Evolutionary conservation across 2,113 vertebrate species (phyloP).

Genomic region (Bufo gargarizans): DNA sequence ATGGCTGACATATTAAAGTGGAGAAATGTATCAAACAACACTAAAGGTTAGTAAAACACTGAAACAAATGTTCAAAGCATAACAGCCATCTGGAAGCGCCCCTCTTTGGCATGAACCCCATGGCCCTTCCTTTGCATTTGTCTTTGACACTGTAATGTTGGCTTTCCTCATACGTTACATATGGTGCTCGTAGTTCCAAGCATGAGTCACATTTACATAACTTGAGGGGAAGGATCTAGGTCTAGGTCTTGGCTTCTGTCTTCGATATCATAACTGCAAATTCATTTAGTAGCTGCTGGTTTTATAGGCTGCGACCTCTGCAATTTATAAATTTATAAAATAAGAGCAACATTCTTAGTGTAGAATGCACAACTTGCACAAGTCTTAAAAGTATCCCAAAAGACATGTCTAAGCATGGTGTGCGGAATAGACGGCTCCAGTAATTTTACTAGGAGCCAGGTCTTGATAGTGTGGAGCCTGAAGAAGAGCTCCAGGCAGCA

Average conservation of each 20-base stretch:
- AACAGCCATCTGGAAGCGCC: background rate
- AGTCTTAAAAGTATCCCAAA: background rate
- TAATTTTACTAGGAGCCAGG: background rate
- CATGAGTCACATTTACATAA: background rate
- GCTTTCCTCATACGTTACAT: background rate
- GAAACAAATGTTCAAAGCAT: background rate
- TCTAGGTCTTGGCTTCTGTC: background rate
- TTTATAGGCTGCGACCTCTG: conserved; percentile 1
- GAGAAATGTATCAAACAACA: background rate
- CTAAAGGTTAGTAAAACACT: background rate
- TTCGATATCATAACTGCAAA: background rate
- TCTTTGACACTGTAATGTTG: background rate
- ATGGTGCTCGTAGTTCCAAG: background rate
- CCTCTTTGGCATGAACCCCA: background rate
- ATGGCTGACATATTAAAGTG: background rate
- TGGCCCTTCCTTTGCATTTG: background rate
- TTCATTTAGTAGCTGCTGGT: background rate
- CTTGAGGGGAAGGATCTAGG: too few species aligned
- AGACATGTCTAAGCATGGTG: conserved; percentile 16
- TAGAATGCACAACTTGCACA: background rate
- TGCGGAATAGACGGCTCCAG: background rate
- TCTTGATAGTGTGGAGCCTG: background rate
- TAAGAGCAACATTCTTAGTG: background rate
- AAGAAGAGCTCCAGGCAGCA: conserved; percentile 12
- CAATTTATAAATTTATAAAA: background rate